Conservation (phyloP, 2,888 invertebrate genomes). For the Lithosia quadra region DNA sequence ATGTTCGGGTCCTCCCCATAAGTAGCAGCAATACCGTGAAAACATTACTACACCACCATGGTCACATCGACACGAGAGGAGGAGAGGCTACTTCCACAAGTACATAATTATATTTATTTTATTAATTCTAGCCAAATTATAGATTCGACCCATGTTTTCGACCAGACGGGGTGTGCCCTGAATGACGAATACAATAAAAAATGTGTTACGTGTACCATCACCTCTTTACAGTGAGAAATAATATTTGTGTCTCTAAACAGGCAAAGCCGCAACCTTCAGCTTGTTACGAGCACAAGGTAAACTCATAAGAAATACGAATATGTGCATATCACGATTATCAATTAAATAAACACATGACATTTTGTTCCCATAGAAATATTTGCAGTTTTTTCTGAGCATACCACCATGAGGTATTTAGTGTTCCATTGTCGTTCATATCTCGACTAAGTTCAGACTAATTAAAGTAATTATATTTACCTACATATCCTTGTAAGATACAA, state of each 20-base stretch:
- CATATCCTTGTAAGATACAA: conserved; percentile 30
- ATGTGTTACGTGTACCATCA: not conserved
- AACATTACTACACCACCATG: too few relatives aligned
- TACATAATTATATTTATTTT: too few relatives aligned
- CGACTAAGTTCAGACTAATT: conserved; percentile 17
- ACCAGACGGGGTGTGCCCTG: not conserved
- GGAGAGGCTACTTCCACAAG: too few relatives aligned
- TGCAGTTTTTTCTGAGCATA: conserved; percentile 49
- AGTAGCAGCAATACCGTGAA: too few relatives aligned
- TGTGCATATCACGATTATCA: conserved; percentile 4
- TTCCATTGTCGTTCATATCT: conserved; percentile 48
- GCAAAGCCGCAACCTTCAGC: not conserved
- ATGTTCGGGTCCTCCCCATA: too few relatives aligned
- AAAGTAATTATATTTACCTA: conserved; percentile 40
- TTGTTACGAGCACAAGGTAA: conserved; percentile 1
- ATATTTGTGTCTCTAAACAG: not conserved
- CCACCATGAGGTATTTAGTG: conserved; percentile 39
- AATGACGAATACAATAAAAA: not conserved
- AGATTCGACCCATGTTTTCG: not conserved
- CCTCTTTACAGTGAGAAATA: not conserved
- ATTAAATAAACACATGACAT: conserved; percentile 30
- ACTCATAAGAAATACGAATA: not conserved
- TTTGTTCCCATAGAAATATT: conserved; percentile 59
- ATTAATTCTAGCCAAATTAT: too few relatives aligned
- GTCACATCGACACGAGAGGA: too few relatives aligned